These are phyloP conservation scores for Drosophila fuyamai DNA, from an alignment of 1,140 invertebrate species.

Conservation along the genomic window DNA sequence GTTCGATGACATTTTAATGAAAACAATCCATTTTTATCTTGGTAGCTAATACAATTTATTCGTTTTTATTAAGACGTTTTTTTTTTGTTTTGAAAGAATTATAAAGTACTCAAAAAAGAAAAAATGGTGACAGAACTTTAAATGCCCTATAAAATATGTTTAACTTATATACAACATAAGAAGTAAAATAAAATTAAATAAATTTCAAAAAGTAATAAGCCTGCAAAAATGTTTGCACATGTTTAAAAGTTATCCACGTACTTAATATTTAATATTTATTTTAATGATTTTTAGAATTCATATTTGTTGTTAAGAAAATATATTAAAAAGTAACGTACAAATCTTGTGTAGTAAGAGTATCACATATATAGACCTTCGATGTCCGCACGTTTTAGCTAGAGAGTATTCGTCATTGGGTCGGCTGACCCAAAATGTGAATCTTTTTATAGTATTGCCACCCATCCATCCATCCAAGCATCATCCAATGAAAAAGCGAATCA, in stretches of 20 bases:
- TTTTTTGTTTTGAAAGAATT: background rate
- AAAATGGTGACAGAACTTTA: background rate
- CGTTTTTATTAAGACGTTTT: background rate
- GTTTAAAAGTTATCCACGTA: too few relatives aligned
- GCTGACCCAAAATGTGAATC: slow-evolving; percentile 31
- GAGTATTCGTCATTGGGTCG: slow-evolving; percentile 14
- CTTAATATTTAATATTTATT: too few relatives aligned
- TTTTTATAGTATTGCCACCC: background rate
- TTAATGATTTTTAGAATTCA: background rate
- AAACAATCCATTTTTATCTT: slow-evolving; percentile 3
- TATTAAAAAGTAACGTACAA: too few relatives aligned
- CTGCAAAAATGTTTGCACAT: too few relatives aligned
- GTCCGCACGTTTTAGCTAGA: slow-evolving; percentile 12
- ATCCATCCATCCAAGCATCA: background rate
- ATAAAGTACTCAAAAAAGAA: background rate
- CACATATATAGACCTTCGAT: background rate
- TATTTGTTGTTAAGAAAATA: too few relatives aligned
- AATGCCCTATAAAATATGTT: background rate
- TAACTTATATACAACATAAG: too few relatives aligned
- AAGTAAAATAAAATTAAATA: too few relatives aligned
- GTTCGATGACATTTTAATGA: slow-evolving; percentile 2
- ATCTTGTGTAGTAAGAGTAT: background rate
- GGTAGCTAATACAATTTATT: background rate
- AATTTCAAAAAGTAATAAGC: too few relatives aligned
- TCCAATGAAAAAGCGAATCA: background rate